Percentiles rank a stretch among this genome's conserved stretches.
Conservation (phyloP, 2,113 vertebrate genomes). For the Nymphicus hollandicus region DNA sequence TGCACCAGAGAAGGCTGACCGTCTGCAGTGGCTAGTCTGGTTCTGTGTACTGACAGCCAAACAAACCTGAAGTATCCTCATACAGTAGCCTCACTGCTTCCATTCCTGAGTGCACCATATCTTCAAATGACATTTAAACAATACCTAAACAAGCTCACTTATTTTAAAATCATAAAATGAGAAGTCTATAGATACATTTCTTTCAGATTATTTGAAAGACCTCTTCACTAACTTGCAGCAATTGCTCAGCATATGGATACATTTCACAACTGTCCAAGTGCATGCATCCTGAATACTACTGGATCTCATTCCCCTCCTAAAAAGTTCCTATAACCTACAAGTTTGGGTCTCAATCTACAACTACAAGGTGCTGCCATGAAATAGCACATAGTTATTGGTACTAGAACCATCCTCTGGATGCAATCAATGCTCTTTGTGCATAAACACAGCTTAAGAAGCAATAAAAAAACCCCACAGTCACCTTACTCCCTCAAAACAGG, state of each 20-base stretch:
- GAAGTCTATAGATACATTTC: neutral
- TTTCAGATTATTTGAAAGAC: constrained; percentile 21
- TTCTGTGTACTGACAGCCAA: neutral
- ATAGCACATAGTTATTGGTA: neutral
- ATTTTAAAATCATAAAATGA: constrained; percentile 12
- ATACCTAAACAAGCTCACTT: neutral
- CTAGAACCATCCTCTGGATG: neutral
- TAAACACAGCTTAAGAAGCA: neutral
- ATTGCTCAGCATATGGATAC: neutral
- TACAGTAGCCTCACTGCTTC: neutral
- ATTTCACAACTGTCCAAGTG: constrained; percentile 31
- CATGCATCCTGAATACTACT: neutral
- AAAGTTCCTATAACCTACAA: neutral
- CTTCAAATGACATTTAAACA: constrained; percentile 1
- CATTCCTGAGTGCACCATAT: neutral
- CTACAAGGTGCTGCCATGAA: neutral
- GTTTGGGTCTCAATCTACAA: neutral
- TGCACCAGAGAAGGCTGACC: neutral
- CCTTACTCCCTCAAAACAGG: neutral
- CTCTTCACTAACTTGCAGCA: constrained; percentile 14
- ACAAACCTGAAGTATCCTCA: neutral
- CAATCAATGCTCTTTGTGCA: constrained; percentile 14
- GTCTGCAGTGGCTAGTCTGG: neutral
- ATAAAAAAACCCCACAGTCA: neutral
- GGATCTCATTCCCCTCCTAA: neutral